Evolutionary conservation across 2,888 invertebrate species (phyloP).

Genomic region (Drosophila pseudotakahashii): DNA sequence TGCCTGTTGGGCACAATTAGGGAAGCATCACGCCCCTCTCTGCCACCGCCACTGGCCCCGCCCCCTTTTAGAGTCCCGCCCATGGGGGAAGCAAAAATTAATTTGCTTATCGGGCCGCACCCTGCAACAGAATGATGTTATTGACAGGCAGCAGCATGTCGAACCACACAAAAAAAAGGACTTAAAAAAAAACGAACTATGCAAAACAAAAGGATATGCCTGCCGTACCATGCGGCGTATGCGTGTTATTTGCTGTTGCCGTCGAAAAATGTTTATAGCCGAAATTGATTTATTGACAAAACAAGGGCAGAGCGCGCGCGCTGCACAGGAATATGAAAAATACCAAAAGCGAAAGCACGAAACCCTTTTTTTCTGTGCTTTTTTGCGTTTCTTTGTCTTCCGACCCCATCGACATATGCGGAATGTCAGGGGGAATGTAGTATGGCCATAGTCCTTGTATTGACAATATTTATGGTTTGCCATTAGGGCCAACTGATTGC

Average conservation of each 20-base stretch:
- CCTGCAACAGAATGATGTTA: conserved; percentile 72
- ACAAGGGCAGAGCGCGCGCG: conserved; percentile 50
- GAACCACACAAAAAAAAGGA: conserved; percentile 28
- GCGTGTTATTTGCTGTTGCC: conserved; percentile 63
- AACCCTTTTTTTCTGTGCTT: conserved; percentile 57
- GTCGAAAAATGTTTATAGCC: conserved; percentile 65
- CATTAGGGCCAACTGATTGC: conserved; percentile 82
- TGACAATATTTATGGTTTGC: conserved; percentile 80
- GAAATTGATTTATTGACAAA: conserved; percentile 82
- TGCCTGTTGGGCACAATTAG: conserved; percentile 74
- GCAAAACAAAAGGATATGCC: conserved; percentile 53
- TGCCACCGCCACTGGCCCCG: neutral
- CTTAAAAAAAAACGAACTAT: conserved; percentile 47
- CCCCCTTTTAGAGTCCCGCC: neutral
- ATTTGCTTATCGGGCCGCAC: conserved; percentile 80
- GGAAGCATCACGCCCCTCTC: conserved; percentile 51
- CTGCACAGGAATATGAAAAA: conserved; percentile 49
- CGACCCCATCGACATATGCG: conserved; percentile 28
- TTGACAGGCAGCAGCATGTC: conserved; percentile 63
- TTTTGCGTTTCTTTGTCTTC: conserved; percentile 19
- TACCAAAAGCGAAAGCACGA: conserved; percentile 45
- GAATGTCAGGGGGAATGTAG: conserved; percentile 33
- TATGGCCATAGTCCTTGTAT: conserved; percentile 38
- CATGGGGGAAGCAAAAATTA: conserved; percentile 65
- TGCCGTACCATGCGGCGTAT: conserved; percentile 68